These are phyloP conservation scores for Drosophila grimshawi DNA, from an alignment of 1,140 invertebrate genomes.

Conservation along the genomic window DNA sequence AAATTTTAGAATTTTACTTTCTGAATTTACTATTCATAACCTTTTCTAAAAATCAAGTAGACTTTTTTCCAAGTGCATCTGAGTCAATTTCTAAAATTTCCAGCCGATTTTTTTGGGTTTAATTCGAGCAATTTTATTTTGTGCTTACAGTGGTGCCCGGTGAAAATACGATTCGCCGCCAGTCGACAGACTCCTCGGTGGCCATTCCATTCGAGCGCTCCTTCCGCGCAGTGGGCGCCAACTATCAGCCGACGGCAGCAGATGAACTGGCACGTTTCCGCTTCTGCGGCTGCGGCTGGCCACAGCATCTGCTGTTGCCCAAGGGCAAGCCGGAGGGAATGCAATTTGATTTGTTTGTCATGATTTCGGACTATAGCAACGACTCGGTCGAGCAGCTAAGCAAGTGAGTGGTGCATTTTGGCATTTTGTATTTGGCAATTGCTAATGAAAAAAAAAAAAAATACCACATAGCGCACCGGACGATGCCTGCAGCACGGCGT, in stretches of 20 bases:
- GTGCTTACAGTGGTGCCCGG: conserved; percentile 85
- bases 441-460: conserved; percentile 7
- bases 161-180: conserved; percentile 86
- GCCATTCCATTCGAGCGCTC: conserved; percentile 88
- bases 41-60: too few relatives aligned
- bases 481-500: conserved; percentile 87
- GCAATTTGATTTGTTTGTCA: conserved; percentile 85
- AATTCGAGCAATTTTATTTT: neutral
- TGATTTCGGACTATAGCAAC: conserved; percentile 85
- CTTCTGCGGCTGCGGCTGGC: conserved; percentile 87
- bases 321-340: conserved; percentile 84
- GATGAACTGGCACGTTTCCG: conserved; percentile 83
- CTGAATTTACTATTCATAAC: too few relatives aligned
- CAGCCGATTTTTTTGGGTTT: neutral
- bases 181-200: conserved; percentile 87
- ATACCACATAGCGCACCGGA: conserved; percentile 40
- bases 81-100: too few relatives aligned
- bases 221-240: conserved; percentile 86
- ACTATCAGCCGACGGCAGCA: conserved; percentile 64
- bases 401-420: conserved; percentile 50
- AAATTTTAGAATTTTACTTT: too few relatives aligned
- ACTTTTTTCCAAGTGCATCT: too few relatives aligned
- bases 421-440: neutral
- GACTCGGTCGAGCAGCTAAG: conserved; percentile 87
- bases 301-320: conserved; percentile 86